These are phyloP conservation scores for Blastobasis lacticolella DNA, from an alignment of 2,888 invertebrate species.

Conservation along the genomic window DNA sequence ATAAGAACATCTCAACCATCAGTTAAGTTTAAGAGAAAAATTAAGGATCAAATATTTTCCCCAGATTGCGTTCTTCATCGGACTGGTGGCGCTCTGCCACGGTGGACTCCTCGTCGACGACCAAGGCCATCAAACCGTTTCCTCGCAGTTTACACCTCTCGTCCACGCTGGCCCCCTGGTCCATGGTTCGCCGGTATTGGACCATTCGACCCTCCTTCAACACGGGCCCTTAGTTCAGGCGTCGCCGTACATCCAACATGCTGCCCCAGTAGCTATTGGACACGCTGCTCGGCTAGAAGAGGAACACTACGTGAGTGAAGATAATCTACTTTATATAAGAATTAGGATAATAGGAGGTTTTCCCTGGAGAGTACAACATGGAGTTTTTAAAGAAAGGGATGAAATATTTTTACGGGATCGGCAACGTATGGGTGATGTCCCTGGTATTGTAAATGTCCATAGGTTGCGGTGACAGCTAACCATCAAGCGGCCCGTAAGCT, in stretches of 20 bases:
- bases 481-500: too few species aligned
- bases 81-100: conserved; percentile 58
- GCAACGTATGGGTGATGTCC: too few species aligned
- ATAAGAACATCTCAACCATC: not conserved
- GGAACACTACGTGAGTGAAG: conserved; percentile 34
- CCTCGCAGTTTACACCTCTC: conserved; percentile 37
- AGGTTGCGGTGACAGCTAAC: too few species aligned
- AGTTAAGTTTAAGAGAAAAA: not conserved
- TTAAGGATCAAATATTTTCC: conserved; percentile 10
- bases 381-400: too few species aligned
- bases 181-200: conserved; percentile 13
- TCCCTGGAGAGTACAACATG: too few species aligned
- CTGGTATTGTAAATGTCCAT: too few species aligned
- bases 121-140: conserved; percentile 48
- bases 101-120: conserved; percentile 52
- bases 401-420: too few species aligned
- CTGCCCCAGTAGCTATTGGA: conserved; percentile 32
- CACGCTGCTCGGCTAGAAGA: conserved; percentile 33
- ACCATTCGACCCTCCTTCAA: conserved; percentile 13
- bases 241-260: conserved; percentile 30
- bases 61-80: conserved; percentile 57
- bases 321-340: too few species aligned
- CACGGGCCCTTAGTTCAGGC: conserved; percentile 16
- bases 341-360: too few species aligned
- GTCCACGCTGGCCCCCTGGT: conserved; percentile 6